Conservation (phyloP, 2,113 vertebrate species). For the Ellobius talpinus region DNA sequence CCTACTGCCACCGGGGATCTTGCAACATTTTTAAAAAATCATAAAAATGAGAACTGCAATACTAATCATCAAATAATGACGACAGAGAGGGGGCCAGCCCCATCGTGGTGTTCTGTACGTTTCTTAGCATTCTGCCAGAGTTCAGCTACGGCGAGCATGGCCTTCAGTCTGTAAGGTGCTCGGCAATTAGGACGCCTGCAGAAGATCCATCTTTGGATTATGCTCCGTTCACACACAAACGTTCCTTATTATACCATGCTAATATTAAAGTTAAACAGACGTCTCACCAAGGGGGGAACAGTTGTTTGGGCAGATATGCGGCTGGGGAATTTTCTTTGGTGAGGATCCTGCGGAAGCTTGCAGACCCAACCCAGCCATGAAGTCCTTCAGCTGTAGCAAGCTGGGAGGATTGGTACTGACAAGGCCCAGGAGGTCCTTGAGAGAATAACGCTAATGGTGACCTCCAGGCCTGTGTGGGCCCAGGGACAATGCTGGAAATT, state of each 20-base stretch:
- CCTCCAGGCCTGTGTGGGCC: neutral
- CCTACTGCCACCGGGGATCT: no score
- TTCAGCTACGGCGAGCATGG: neutral
- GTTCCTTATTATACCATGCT: neutral
- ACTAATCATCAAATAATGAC: constrained; percentile 78
- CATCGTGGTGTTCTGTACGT: neutral
- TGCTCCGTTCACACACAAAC: neutral
- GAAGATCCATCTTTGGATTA: neutral
- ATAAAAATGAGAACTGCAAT: constrained; percentile 65
- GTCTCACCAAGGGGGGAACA: neutral
- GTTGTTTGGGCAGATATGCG: neutral
- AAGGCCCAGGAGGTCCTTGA: neutral
- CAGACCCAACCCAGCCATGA: neutral
- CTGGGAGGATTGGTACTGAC: no score
- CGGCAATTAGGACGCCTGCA: neutral
- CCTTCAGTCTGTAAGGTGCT: neutral
- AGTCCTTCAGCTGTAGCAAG: neutral
- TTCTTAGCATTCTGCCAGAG: constrained; percentile 51
- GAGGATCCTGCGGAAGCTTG: neutral
- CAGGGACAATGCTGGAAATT: neutral
- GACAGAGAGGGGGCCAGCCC: constrained; percentile 62
- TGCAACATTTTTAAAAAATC: no score
- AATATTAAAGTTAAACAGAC: neutral
- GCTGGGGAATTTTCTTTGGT: neutral
- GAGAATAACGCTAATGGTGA: neutral